Conservation (phyloP, 2,888 invertebrate genomes). For the Ditula angustiorana region DNA sequence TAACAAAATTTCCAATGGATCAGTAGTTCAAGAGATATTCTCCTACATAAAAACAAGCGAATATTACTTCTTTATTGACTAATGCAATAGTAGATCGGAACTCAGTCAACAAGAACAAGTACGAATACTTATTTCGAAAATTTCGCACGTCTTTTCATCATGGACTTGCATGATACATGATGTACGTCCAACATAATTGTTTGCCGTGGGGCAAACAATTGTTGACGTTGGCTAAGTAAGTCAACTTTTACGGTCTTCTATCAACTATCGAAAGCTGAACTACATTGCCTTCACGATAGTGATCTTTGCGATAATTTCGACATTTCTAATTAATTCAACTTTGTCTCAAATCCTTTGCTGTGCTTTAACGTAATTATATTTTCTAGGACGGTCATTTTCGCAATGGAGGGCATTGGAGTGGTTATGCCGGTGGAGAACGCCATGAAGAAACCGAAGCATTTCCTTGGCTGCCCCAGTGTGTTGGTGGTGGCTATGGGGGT, state of each 20-base stretch:
- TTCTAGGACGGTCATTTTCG: conserved; percentile 95
- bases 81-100: too few species aligned
- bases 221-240: too few species aligned
- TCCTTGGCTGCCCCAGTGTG: conserved; percentile 93
- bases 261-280: background rate
- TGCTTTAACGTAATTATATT: conserved; percentile 11
- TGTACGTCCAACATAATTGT: too few species aligned
- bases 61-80: too few species aligned
- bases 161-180: background rate
- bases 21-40: too few species aligned
- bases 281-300: background rate
- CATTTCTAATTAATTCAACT: background rate
- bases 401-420: conserved; percentile 98
- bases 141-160: too few species aligned
- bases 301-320: conserved; percentile 10
- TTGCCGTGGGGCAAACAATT: too few species aligned
- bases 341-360: conserved; percentile 19
- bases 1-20: too few species aligned
- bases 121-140: too few species aligned
- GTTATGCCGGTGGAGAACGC: conserved; percentile 97
- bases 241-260: background rate
- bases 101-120: too few species aligned
- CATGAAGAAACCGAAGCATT: conserved; percentile 93
- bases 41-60: too few species aligned
- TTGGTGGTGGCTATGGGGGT: conserved; percentile 94